Evolutionary conservation across 2,797 vertebrate species (phyloP).

Genomic region (Silurus aristotelis): DNA sequence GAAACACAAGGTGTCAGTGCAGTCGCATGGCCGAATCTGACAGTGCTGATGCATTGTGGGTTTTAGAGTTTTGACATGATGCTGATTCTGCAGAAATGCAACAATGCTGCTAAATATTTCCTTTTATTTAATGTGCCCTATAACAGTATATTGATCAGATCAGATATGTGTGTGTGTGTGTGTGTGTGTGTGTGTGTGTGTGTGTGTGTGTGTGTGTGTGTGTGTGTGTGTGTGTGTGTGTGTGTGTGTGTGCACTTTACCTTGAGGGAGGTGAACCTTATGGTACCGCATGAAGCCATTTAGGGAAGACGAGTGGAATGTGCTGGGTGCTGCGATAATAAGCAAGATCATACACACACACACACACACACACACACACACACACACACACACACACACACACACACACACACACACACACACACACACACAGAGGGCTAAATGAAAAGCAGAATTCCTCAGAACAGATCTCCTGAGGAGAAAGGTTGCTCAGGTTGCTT

Average conservation of each 20-base stretch:
- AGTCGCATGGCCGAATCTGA: not conserved
- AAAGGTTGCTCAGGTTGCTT: conserved; percentile 34
- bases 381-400: conserved; percentile 69
- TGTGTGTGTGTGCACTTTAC: not conserved
- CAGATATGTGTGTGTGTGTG: not conserved
- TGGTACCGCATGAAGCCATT: not conserved
- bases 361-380: not conserved
- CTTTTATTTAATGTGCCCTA: not conserved
- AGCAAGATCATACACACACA: conserved; percentile 58
- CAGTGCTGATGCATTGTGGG: not conserved
- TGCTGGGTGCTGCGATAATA: conserved; percentile 68
- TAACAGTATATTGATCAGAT: not conserved
- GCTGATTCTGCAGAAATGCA: not conserved
- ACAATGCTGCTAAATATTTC: not conserved
- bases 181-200: not conserved
- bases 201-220: conserved; percentile 5
- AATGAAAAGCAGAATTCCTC: conserved; percentile 76
- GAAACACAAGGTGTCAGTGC: not conserved
- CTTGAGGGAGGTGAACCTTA: not conserved
- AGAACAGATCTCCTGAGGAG: conserved; percentile 59
- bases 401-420: conserved; percentile 72
- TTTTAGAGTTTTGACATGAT: not conserved
- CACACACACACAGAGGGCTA: conserved; percentile 69
- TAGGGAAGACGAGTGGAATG: conserved; percentile 13
- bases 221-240: conserved; percentile 2